Conservation (phyloP, 2,888 invertebrate genomes). For the Epinotia ramella region DNA sequence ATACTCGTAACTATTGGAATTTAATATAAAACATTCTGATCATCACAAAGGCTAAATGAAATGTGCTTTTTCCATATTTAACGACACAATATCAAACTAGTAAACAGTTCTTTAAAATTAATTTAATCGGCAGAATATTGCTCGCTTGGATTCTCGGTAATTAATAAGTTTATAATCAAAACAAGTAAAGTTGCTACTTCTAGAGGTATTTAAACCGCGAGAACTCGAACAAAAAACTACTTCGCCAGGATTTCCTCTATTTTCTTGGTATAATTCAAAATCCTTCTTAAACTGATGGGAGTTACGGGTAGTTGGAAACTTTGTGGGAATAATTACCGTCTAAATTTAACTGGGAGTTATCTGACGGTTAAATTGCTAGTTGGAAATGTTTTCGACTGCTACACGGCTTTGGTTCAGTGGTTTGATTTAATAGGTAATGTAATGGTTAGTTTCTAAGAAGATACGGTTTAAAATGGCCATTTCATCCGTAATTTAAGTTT, state of each 20-base stretch:
- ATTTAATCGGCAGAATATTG: background rate
- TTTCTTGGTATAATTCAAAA: conserved; percentile 44
- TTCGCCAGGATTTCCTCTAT: conserved; percentile 37
- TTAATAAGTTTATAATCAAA: background rate
- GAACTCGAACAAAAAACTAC: conserved; percentile 41
- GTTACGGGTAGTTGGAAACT: conserved; percentile 38
- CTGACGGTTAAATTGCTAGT: conserved; percentile 37
- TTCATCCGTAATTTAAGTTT: background rate
- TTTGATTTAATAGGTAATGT: conserved; percentile 20
- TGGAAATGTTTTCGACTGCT: conserved; percentile 36
- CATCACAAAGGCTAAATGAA: too few relatives aligned
- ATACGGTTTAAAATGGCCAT: background rate
- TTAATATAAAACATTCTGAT: too few relatives aligned
- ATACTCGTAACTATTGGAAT: too few relatives aligned
- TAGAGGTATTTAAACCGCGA: conserved; percentile 33
- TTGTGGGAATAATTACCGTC: conserved; percentile 39
- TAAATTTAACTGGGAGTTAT: conserved; percentile 38
- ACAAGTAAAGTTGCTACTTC: conserved; percentile 18
- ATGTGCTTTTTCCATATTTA: background rate
- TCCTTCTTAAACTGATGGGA: conserved; percentile 42
- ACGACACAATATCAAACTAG: too few relatives aligned
- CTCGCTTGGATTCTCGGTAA: background rate
- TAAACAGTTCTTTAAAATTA: background rate
- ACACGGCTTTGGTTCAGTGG: conserved; percentile 12
- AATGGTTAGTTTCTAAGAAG: background rate